phyloP scores from a whole-genome alignment of 2,888 invertebrate species.

The Esperia sulphurella region DNA sequence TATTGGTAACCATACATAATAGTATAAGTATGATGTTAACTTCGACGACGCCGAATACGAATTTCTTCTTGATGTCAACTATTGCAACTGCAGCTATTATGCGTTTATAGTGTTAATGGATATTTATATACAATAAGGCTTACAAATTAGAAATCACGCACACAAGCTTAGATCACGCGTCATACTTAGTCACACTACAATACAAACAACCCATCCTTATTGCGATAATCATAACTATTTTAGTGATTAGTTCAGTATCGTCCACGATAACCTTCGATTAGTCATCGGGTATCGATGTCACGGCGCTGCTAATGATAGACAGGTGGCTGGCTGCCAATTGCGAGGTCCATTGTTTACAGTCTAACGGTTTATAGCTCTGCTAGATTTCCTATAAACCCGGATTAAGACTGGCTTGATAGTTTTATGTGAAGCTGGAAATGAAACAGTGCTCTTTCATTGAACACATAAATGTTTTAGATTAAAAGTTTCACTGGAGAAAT shows the following conservation, averaged over 20 bases:
- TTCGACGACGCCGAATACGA: too few relatives aligned
- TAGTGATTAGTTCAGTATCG: conserved; percentile 16
- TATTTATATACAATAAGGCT: too few relatives aligned
- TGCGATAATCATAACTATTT: too few relatives aligned
- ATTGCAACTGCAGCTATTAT: too few relatives aligned
- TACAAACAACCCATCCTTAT: too few relatives aligned
- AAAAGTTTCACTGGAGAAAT: neutral
- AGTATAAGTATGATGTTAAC: too few relatives aligned
- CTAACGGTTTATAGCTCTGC: neutral
- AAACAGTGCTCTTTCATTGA: neutral
- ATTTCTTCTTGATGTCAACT: too few relatives aligned
- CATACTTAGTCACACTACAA: too few relatives aligned
- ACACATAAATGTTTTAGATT: neutral
- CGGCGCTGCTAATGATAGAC: conserved; percentile 9
- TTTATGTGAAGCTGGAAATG: neutral
- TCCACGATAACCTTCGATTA: conserved; percentile 44
- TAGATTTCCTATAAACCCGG: neutral
- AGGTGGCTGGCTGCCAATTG: conserved; percentile 24
- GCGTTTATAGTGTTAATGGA: too few relatives aligned
- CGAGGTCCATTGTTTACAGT: conserved; percentile 54
- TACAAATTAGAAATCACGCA: too few relatives aligned
- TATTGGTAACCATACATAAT: too few relatives aligned
- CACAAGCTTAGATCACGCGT: too few relatives aligned
- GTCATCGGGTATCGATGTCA: conserved; percentile 28
- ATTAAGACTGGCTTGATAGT: neutral